Conservation (phyloP, 1,140 invertebrate genomes). For the Idris sp. region DNA sequence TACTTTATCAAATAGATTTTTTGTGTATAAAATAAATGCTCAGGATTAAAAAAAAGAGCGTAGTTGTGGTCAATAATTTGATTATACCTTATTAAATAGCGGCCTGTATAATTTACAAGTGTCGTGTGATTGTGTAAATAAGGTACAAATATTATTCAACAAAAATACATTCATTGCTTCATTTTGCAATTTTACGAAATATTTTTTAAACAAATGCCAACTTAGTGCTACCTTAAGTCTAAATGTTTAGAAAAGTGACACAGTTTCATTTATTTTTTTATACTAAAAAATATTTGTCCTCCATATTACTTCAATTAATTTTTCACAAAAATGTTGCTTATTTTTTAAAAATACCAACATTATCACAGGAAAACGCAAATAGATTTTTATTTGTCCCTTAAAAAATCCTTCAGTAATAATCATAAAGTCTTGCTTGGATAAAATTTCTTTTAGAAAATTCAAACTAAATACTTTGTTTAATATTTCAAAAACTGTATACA, state of each 20-base stretch:
- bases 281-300: constrained; percentile 57
- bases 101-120: too few relatives aligned
- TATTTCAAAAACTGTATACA: too few relatives aligned
- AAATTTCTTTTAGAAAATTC: too few relatives aligned
- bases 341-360: constrained; percentile 17
- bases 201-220: too few relatives aligned
- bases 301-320: constrained; percentile 10
- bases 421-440: too few relatives aligned
- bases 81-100: too few relatives aligned
- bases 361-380: constrained; percentile 41
- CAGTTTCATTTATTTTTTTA: constrained; percentile 27
- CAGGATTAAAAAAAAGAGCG: constrained; percentile 17
- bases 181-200: too few relatives aligned
- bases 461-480: too few relatives aligned
- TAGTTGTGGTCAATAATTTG: constrained; percentile 32
- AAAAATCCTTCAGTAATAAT: too few relatives aligned
- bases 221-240: constrained; percentile 66
- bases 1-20: constrained; percentile 22
- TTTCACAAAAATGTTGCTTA: constrained; percentile 20
- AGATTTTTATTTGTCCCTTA: neutral
- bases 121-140: constrained; percentile 2
- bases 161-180: constrained; percentile 6
- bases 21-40: too few relatives aligned
- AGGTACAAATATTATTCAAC: constrained; percentile 10
- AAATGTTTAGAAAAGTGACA: constrained; percentile 49